A percentile compares a stretch with the other conserved stretches of the same genome.
phyloP scores from a whole-genome alignment of 2,113 vertebrate genomes.

The Microcebus murinus region DNA sequence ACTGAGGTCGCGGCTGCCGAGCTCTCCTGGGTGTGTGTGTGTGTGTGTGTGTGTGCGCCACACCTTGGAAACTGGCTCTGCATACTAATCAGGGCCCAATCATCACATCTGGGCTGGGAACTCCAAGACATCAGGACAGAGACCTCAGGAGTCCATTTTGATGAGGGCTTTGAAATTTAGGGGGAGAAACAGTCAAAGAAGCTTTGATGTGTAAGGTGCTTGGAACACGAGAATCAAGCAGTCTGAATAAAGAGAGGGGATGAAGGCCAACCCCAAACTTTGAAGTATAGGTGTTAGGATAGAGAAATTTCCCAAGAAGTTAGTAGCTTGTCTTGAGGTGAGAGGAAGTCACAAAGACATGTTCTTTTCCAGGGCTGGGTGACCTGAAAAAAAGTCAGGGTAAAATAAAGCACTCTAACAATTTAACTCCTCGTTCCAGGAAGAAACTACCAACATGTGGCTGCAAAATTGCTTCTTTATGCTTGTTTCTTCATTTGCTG shows the following conservation, averaged over 20 bases:
- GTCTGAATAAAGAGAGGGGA: neutral
- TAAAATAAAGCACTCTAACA: neutral
- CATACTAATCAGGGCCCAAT: neutral
- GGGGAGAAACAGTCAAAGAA: neutral
- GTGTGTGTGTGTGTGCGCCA: accelerated
- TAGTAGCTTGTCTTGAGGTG: neutral
- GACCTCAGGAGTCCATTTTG: neutral
- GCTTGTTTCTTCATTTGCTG: neutral
- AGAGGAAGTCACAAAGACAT: neutral
- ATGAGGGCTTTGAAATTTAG: neutral
- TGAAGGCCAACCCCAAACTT: neutral
- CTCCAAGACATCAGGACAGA: neutral
- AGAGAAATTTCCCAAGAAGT: neutral
- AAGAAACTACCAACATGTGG: neutral
- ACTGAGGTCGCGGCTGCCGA: no score
- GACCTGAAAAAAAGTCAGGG: neutral
- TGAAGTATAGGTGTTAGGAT: neutral
- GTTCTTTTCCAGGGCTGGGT: neutral
- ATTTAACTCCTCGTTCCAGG: neutral
- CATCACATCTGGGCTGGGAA: neutral
- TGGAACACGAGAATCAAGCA: neutral
- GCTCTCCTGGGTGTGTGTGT: no score
- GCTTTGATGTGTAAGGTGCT: neutral
- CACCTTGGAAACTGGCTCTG: neutral
- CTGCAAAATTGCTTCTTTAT: neutral